Percentiles rank a stretch among this genome's conserved stretches.
Conservation (phyloP, 30 jellyfish, hydroid and myxozoan species). For the Nemopilema nomurai region DNA sequence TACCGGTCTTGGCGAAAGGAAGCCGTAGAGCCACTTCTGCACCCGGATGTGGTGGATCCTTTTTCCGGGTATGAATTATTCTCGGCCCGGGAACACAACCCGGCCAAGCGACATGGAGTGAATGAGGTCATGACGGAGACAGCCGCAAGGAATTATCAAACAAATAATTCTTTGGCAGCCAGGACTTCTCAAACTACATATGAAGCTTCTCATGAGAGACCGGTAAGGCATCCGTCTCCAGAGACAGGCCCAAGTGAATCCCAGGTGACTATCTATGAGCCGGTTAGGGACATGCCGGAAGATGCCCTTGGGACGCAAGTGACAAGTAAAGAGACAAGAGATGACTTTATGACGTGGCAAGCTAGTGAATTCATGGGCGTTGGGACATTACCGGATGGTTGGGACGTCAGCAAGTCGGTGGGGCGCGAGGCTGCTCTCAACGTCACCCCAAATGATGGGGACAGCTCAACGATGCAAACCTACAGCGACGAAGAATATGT, state of each 20-base stretch:
- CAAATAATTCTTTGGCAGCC: background rate
- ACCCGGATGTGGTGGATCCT: constrained; percentile 39
- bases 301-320: background rate
- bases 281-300: background rate
- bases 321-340: background rate
- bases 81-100: constrained; percentile 1
- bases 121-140: background rate
- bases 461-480: background rate
- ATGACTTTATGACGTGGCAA: background rate
- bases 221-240: background rate
- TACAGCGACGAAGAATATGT: background rate
- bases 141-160: background rate
- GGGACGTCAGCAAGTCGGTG: background rate
- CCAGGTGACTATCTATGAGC: background rate
- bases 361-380: background rate
- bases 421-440: too few relatives aligned
- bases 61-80: constrained; percentile 18
- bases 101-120: background rate
- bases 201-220: background rate
- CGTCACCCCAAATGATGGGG: too few relatives aligned
- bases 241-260: background rate
- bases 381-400: background rate
- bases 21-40: constrained; percentile 61
- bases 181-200: background rate
- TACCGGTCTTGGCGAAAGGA: constrained; percentile 63